These are phyloP conservation scores for Myiotriccus ornatus DNA, from an alignment of 2,797 vertebrate genomes.

Conservation along the genomic window DNA sequence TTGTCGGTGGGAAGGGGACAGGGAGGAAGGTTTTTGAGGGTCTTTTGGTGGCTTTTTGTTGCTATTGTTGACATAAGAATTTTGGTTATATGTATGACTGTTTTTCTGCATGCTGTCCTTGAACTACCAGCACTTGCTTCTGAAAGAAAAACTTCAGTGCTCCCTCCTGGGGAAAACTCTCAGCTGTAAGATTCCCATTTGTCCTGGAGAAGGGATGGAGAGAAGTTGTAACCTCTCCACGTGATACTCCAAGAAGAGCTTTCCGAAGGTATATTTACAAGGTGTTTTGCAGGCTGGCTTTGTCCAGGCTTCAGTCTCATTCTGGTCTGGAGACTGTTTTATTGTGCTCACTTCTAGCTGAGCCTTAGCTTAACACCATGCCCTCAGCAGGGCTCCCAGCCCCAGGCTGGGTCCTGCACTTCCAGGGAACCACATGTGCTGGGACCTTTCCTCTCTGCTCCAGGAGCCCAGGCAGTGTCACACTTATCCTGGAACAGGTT, in stretches of 20 bases:
- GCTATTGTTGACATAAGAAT: not conserved
- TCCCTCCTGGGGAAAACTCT: not conserved
- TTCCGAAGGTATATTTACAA: not conserved
- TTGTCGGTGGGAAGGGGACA: not conserved
- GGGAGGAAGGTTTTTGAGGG: not conserved
- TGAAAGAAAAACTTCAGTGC: not conserved
- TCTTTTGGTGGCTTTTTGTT: not conserved
- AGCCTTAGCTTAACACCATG: not conserved
- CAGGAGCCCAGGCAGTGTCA: fast-evolving
- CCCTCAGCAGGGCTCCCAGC: not conserved
- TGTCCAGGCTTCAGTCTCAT: not conserved
- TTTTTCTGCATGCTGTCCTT: not conserved
- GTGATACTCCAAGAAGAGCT: fast-evolving
- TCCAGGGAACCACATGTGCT: fast-evolving
- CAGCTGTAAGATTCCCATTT: not conserved
- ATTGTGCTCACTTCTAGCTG: not conserved
- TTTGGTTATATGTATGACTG: not conserved
- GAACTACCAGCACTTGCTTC: not conserved
- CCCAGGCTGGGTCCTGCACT: not conserved
- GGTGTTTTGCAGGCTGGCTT: not conserved
- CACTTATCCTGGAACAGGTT: not conserved
- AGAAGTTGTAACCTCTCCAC: not conserved
- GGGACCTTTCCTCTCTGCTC: not conserved
- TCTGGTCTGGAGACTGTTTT: not conserved
- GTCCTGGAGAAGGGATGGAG: not conserved